Base-by-base conservation (phyloP, 2,113 vertebrate genomes). In the Sigmodon hispidus region DNA sequence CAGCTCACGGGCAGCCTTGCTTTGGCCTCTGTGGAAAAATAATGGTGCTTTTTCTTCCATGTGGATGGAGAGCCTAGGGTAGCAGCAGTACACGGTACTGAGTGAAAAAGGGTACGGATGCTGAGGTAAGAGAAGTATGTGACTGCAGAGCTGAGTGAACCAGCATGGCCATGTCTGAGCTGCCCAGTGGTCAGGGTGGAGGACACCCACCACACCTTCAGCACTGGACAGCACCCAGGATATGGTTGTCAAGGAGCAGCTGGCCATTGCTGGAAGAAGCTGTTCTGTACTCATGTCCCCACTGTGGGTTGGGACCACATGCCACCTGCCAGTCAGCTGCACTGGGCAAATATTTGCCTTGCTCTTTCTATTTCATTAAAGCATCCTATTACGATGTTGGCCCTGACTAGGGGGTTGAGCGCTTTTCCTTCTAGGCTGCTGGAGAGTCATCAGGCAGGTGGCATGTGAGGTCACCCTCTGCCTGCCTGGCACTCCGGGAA, bases 331-430 rank as follows among this genome's bases (percentile, higher is more conserved):
- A 89, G 65, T 72, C 91, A 96, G 96, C 95, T 95, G 81, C 34
- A 1, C 97, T 97, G 52, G 76, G 91, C 97, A 98, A 98, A 98
- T 98, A 98, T 98, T 98, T 98, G 97, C 93, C 96, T 97, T 95
- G 88, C 92, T 98, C 95, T 96, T 97, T 96, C 73, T 72, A 96
- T 97, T 93, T 97, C 97, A 98, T 98, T 96, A 98, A 89, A 95
- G 83, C 73, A 70, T 72, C 43, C 86, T 93, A 96, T 90, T 92
- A 93, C 45, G 3, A 90, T 81, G 87, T 26, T 96, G 40, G 75
- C 88, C 97, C 95, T 92, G 63, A 79, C 36, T 12, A 3, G 86
- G 70, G 65, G 85, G 17, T 15, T 80, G 80, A 92, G 88, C 59
- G 55, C 29, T 75, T 96, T 94, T 77, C 87, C 93, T 89, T 89